Conservation (phyloP, 2,113 vertebrate genomes). For the Ginglymostoma cirratum region DNA sequence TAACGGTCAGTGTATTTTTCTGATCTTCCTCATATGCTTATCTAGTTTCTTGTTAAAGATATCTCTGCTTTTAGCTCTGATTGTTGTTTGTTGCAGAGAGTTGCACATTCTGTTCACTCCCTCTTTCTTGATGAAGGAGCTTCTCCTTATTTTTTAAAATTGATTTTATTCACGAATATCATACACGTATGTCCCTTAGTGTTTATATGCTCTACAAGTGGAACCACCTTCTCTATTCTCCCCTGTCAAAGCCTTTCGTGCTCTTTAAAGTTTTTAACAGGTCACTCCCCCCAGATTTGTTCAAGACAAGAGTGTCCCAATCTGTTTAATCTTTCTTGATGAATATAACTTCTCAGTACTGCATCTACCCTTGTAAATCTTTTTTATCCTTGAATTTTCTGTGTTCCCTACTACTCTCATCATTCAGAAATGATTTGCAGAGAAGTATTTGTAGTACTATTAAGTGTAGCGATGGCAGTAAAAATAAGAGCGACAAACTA, state of each 20-base stretch:
- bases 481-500: background rate
- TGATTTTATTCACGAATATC: background rate
- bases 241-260: background rate
- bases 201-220: background rate
- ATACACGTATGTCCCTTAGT: background rate
- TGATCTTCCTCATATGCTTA: too few species aligned
- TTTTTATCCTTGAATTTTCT: background rate
- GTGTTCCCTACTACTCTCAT: background rate
- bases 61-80: background rate
- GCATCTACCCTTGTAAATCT: background rate
- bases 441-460: background rate
- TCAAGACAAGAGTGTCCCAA: background rate
- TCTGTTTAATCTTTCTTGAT: background rate
- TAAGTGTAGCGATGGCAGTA: background rate
- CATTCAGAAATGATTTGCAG: conserved; percentile 13
- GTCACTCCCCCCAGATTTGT: background rate
- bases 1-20: background rate
- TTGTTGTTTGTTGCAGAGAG: background rate
- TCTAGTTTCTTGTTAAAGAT: background rate
- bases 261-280: background rate
- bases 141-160: background rate
- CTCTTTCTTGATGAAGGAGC: background rate
- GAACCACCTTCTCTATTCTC: background rate
- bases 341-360: background rate
- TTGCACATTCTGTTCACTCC: background rate